Conservation (phyloP, 1,140 invertebrate species). For the Papilio polyxenes region DNA sequence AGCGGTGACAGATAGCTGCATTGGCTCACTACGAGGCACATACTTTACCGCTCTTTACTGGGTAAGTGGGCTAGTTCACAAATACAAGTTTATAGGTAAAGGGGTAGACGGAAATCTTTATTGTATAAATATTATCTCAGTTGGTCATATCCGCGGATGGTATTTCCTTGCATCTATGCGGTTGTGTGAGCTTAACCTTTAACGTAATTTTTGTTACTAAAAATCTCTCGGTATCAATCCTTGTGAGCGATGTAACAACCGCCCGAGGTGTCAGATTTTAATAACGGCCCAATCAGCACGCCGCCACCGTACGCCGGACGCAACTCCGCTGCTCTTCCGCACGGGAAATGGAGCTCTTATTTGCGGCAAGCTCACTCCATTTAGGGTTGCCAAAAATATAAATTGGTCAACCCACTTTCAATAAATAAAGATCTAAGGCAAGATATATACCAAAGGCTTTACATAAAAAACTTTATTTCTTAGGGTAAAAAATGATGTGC, state of each 20-base stretch:
- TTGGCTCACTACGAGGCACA: slow-evolving; percentile 36
- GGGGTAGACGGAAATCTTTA: no score
- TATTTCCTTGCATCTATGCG: no score
- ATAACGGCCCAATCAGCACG: slow-evolving; percentile 76
- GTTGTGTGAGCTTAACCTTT: neutral
- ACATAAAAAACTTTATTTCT: no score
- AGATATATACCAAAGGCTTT: neutral
- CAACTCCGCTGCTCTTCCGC: slow-evolving; percentile 61
- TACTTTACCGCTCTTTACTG: slow-evolving; percentile 42
- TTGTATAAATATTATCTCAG: no score
- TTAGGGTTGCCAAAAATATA: slow-evolving; percentile 4
- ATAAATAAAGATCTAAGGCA: neutral
- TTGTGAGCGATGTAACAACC: slow-evolving; percentile 41
- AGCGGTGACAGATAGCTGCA: slow-evolving; percentile 44
- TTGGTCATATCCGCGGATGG: no score
- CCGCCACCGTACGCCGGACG: slow-evolving; percentile 59
- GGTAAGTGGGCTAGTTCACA: slow-evolving; percentile 22
- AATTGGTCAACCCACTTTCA: neutral
- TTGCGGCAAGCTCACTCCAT: slow-evolving; percentile 53
- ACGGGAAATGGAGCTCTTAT: slow-evolving; percentile 67
- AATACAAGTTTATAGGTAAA: neutral
- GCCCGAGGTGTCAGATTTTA: slow-evolving; percentile 78
- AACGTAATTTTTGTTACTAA: neutral
- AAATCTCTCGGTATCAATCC: neutral
- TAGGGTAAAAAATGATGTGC: no score